These are phyloP conservation scores for Hemibagrus guttatus DNA, from an alignment of 2,797 vertebrate genomes.

Conservation along the genomic window DNA sequence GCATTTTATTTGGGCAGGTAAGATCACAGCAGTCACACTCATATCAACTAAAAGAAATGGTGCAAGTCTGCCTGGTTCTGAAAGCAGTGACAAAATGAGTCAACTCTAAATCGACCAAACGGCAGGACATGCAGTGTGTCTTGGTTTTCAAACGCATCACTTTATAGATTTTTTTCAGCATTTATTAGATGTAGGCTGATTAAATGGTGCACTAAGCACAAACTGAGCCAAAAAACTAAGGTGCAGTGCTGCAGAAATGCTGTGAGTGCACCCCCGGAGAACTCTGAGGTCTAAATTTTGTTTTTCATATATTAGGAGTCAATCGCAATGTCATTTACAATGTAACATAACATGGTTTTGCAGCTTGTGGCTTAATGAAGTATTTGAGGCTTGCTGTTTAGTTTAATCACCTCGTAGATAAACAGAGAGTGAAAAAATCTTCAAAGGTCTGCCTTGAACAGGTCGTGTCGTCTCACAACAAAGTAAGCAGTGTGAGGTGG, in stretches of 20 bases:
- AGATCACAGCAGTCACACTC: not conserved
- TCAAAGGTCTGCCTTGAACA: not conserved
- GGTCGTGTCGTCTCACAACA: not conserved
- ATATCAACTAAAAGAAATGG: not conserved
- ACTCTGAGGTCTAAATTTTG: not conserved
- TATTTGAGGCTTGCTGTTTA: not conserved
- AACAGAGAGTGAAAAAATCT: not conserved
- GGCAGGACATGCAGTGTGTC: not conserved
- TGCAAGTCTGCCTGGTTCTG: not conserved
- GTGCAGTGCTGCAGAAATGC: not conserved
- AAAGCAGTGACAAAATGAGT: not conserved
- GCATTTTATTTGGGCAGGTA: not conserved
- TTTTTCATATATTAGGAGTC: not conserved
- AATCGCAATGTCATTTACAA: not conserved
- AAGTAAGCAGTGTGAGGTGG: not conserved
- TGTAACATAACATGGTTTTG: not conserved
- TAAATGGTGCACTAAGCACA: not conserved
- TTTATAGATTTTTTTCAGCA: not conserved
- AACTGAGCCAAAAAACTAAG: not conserved
- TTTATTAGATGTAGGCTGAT: not conserved
- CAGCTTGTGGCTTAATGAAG: not conserved
- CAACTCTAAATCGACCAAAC: not conserved
- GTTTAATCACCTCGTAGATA: not conserved
- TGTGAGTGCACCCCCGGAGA: not conserved
- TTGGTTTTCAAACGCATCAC: not conserved